Percentiles rank a stretch among this genome's conserved stretches.
Conservation (phyloP, 2,797 vertebrate species). For the Cyclura pinguis region DNA sequence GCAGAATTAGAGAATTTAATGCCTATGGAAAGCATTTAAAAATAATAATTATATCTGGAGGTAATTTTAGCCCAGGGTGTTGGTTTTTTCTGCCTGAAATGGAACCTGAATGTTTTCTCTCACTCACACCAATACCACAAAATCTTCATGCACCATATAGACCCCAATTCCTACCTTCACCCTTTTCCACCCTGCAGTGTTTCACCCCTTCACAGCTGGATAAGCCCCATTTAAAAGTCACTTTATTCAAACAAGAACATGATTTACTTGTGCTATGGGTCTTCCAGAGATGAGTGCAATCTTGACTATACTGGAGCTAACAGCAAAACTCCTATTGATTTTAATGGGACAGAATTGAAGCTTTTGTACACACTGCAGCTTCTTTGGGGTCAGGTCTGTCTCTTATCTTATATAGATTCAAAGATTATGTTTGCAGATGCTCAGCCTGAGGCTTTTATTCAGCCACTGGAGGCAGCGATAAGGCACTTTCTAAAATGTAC, state of each 20-base stretch:
- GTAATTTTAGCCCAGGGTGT: background rate
- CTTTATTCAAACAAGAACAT: background rate
- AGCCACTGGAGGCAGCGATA: background rate
- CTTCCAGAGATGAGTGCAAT: background rate
- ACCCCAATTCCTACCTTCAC: background rate
- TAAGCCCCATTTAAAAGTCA: background rate
- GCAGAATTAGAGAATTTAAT: background rate
- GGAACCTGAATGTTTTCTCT: background rate
- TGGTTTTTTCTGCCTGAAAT: background rate
- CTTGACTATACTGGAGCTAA: background rate
- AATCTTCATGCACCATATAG: background rate
- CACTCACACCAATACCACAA: background rate
- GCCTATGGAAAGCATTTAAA: background rate
- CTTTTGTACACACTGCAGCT: background rate
- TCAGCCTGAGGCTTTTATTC: background rate
- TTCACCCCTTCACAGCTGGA: background rate
- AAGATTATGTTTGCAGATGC: slow-evolving; percentile 18
- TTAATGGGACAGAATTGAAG: background rate
- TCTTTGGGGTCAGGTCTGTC: background rate
- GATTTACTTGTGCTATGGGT: background rate
- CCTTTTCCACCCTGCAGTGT: background rate
- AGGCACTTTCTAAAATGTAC: background rate
- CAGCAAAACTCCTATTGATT: background rate
- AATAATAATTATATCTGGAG: background rate
- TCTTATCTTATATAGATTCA: background rate